Evolutionary conservation across 2,888 invertebrate genomes (phyloP).

Genomic region (Polydrusus tereticollis): DNA sequence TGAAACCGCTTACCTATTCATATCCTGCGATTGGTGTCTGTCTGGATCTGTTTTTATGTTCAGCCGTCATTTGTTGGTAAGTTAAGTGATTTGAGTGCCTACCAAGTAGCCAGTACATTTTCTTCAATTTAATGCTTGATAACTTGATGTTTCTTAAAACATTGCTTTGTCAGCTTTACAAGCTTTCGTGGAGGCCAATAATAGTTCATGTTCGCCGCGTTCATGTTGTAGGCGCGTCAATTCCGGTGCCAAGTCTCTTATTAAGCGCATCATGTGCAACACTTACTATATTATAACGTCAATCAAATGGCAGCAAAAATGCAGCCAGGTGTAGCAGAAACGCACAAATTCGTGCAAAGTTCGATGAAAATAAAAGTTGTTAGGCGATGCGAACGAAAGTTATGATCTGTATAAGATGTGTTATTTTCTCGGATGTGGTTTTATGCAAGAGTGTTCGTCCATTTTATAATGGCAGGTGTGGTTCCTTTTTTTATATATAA

Average conservation of each 20-base stretch:
- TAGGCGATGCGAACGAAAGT: conserved; percentile 1
- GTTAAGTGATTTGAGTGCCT: too few species aligned
- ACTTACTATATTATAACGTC: conserved; percentile 17
- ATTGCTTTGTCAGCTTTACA: neutral
- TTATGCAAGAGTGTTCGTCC: neutral
- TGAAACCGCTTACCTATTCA: too few species aligned
- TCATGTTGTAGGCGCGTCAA: neutral
- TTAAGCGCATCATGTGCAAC: conserved; percentile 22
- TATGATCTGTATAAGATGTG: neutral
- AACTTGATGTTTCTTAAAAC: too few species aligned
- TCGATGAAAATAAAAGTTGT: conserved; percentile 11
- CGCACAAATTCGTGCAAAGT: conserved; percentile 11
- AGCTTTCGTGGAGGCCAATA: too few species aligned
- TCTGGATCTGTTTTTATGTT: too few species aligned
- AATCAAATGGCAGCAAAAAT: conserved; percentile 10
- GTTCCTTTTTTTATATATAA: too few species aligned
- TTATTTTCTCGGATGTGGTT: neutral
- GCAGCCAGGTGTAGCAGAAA: conserved; percentile 15
- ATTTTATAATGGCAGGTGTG: too few species aligned
- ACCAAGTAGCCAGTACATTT: too few species aligned
- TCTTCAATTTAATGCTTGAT: too few species aligned
- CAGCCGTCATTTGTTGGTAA: too few species aligned
- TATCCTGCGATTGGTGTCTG: too few species aligned
- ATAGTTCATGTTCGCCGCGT: neutral
- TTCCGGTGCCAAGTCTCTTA: neutral